These are phyloP conservation scores for Percopsis omiscomaycus DNA, from an alignment of 2,797 vertebrate genomes.

Conservation along the genomic window DNA sequence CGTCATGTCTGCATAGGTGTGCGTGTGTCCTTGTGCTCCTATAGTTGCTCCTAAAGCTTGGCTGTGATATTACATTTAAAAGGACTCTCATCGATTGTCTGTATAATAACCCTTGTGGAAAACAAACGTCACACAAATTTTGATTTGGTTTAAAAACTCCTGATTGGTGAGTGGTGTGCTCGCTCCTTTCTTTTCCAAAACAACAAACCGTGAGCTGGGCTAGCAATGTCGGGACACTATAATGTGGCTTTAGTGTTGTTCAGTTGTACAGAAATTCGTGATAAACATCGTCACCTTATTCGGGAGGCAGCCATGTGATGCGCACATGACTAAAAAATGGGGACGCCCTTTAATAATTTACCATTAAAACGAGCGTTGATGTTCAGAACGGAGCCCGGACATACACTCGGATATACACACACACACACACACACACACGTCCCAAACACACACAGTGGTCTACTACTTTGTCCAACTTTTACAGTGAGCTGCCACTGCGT, in stretches of 20 bases:
- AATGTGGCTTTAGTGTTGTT: not conserved
- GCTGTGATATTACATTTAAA: too few relatives aligned
- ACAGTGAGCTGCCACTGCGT: slow-evolving; percentile 11
- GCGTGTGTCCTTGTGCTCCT: not conserved
- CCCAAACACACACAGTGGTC: not conserved
- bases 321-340: not conserved
- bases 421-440: not conserved
- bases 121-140: too few relatives aligned
- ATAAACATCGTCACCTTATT: not conserved
- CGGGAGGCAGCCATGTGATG: not conserved
- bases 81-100: too few relatives aligned
- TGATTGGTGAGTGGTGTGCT: too few relatives aligned
- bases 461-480: not conserved
- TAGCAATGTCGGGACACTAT: slow-evolving; percentile 14
- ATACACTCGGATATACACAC: not conserved
- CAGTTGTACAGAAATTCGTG: not conserved
- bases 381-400: not conserved
- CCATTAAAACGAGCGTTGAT: not conserved
- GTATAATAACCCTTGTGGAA: too few relatives aligned
- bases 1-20: not conserved
- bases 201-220: not conserved
- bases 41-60: too few relatives aligned
- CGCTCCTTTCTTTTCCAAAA: too few relatives aligned
- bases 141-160: too few relatives aligned
- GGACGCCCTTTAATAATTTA: slow-evolving; percentile 11